These are phyloP conservation scores for Hemaris fuciformis DNA, from an alignment of 2,888 invertebrate genomes.

Conservation along the genomic window DNA sequence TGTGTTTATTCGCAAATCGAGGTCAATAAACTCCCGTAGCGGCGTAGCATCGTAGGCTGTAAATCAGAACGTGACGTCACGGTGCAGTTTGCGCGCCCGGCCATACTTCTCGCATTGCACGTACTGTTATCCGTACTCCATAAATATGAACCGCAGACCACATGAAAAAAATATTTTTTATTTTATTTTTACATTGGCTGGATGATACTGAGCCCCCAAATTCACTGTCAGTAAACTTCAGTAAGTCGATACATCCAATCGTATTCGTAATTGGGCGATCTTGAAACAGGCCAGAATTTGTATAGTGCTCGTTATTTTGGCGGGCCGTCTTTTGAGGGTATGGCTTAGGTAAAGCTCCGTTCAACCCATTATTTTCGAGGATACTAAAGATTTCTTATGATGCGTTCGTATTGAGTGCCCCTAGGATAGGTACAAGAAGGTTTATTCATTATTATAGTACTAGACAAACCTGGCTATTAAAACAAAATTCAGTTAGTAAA, in stretches of 20 bases:
- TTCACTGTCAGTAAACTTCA: not conserved
- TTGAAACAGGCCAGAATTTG: not conserved
- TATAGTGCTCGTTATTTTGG: not conserved
- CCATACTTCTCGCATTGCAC: conserved; percentile 36
- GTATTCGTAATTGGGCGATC: not conserved
- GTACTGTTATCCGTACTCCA: conserved; percentile 27
- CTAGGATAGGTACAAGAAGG: no score
- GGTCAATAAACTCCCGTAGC: conserved; percentile 43
- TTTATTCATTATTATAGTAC: no score
- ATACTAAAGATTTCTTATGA: no score
- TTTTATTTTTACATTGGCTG: not conserved
- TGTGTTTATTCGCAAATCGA: conserved; percentile 12
- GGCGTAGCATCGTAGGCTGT: conserved; percentile 34
- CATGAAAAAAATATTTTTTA: no score
- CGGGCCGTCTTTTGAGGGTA: not conserved
- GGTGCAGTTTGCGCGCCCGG: conserved; percentile 30
- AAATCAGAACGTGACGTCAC: conserved; percentile 52
- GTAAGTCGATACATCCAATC: not conserved
- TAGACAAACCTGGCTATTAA: no score
- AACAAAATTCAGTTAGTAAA: no score
- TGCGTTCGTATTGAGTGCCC: no score
- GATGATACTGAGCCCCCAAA: not conserved
- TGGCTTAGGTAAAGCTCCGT: not conserved
- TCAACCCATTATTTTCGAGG: no score
- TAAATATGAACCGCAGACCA: not conserved